Evolutionary conservation across 2,797 vertebrate species (phyloP), one percentile per base, ranked within the genome.

Genomic region (Alfaro cultratus): DNA sequence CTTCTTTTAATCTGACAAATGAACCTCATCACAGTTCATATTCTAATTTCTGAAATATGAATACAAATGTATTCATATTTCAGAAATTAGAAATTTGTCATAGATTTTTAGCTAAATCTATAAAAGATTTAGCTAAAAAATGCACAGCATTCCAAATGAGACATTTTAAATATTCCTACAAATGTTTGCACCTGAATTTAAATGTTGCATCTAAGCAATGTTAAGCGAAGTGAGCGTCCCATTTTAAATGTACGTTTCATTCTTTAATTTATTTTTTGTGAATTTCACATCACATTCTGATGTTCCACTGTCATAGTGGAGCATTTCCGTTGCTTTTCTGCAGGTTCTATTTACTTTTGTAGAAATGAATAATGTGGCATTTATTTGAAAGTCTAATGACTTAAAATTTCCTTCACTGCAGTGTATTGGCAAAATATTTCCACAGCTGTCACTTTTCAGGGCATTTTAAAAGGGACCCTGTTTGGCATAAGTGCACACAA

Each of bases 301-400:
- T 83, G 76, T 55, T 82, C 75, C 36, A 31, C n/a, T 70, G 74
- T 85, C 75, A 78, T 74, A 70, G 80, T 72, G 84, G 85, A 83
- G 85, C 90, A 81, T 79, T 43, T 5, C 78, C 73, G 76, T 83
- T 80, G 84, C 80, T 90, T 86, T 76, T 70, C 79, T 82, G 83
- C 77, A 72, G 55, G 53, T 83, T 80, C 81, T 71, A 47, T 81
- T 76, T 45, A 78, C 75, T 85, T 79, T 26, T 45, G 79, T 76
- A 82, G 80, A 80, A 72, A 75, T 85, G 83, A 93, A 86, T 92
- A 91, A 91, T 90, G 86, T 84, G 83, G 79, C 90, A 89, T 90
- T 94, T 94, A 93, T 93, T 91, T 92, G 88, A 89, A 92, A 93
- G 87, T 82, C 77, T 81, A 80, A 39, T 93, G 87, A 92, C 91